Evolutionary conservation across 1,140 invertebrate genomes (phyloP).

Genomic region (Hyles euphorbiae): DNA sequence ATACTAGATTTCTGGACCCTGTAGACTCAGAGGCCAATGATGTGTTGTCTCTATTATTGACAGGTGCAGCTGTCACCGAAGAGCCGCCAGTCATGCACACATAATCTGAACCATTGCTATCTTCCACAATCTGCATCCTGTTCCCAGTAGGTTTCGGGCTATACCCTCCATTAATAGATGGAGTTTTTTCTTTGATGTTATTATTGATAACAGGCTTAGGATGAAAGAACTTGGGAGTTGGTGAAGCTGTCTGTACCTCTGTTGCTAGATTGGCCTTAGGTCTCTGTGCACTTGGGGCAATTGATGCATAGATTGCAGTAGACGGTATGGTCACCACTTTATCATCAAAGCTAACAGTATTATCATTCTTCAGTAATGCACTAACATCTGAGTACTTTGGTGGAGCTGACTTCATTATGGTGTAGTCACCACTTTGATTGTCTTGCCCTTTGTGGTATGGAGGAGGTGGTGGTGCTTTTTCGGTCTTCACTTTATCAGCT

Average conservation of each 20-base stretch:
- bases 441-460: slow-evolving; percentile 47
- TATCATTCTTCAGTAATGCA: slow-evolving; percentile 59
- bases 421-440: slow-evolving; percentile 58
- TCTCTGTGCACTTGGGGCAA: slow-evolving; percentile 72
- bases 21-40: slow-evolving; percentile 53
- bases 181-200: slow-evolving; percentile 49
- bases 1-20: slow-evolving; percentile 54
- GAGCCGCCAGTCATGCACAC: slow-evolving; percentile 82
- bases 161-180: slow-evolving; percentile 49
- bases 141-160: slow-evolving; percentile 36
- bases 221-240: slow-evolving; percentile 69
- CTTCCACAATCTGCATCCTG: slow-evolving; percentile 75
- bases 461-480: slow-evolving; percentile 52
- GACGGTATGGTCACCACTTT: slow-evolving; percentile 69
- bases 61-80: slow-evolving; percentile 44
- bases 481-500: slow-evolving; percentile 51
- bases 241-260: slow-evolving; percentile 57
- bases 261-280: slow-evolving; percentile 73
- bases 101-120: slow-evolving; percentile 82
- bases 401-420: slow-evolving; percentile 65
- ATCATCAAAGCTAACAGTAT: slow-evolving; percentile 60
- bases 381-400: slow-evolving; percentile 66
- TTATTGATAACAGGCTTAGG: slow-evolving; percentile 54
- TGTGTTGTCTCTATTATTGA: slow-evolving; percentile 52
- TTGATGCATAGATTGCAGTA: slow-evolving; percentile 73